Conservation (phyloP, 2,797 vertebrate species). For the Macroramphosus scolopax region DNA sequence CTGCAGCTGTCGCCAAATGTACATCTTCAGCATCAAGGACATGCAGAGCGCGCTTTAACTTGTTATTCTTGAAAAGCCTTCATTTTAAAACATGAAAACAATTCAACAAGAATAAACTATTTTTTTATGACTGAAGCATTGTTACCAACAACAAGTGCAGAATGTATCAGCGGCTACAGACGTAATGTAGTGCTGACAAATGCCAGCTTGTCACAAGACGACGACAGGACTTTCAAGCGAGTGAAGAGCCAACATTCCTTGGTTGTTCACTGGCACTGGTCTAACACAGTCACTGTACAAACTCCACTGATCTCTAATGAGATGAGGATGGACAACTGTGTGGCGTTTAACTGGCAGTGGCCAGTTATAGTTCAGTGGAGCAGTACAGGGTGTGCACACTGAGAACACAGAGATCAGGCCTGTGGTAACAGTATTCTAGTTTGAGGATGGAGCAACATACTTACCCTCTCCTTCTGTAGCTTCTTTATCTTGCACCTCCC, state of each 20-base stretch:
- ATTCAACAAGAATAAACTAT: slow-evolving; percentile 46
- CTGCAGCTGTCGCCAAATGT: slow-evolving; percentile 82
- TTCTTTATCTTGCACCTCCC: slow-evolving; percentile 80
- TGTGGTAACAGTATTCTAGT: slow-evolving; percentile 10
- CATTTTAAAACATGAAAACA: slow-evolving; percentile 54
- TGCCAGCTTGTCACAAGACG: slow-evolving; percentile 34
- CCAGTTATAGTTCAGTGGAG: too few relatives aligned
- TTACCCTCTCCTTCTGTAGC: slow-evolving; percentile 48
- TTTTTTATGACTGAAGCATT: slow-evolving; percentile 21
- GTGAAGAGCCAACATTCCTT: slow-evolving; percentile 62
- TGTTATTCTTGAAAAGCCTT: slow-evolving; percentile 66
- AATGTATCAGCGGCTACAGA: slow-evolving; percentile 40
- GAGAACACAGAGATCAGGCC: slow-evolving; percentile 43
- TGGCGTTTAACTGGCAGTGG: slow-evolving; percentile 7
- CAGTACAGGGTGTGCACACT: slow-evolving; percentile 37
- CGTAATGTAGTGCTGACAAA: slow-evolving; percentile 29
- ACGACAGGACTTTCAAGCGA: slow-evolving; percentile 42
- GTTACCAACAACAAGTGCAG: slow-evolving; percentile 55
- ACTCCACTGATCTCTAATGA: slow-evolving; percentile 46
- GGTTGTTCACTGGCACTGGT: slow-evolving; percentile 51
- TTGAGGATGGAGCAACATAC: slow-evolving; percentile 24
- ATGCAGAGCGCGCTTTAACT: slow-evolving; percentile 72
- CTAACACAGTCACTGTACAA: slow-evolving; percentile 47
- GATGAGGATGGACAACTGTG: slow-evolving; percentile 2
- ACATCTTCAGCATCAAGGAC: slow-evolving; percentile 71